Conservation (phyloP, 2,113 vertebrate species). For the Delphinus delphis region DNA sequence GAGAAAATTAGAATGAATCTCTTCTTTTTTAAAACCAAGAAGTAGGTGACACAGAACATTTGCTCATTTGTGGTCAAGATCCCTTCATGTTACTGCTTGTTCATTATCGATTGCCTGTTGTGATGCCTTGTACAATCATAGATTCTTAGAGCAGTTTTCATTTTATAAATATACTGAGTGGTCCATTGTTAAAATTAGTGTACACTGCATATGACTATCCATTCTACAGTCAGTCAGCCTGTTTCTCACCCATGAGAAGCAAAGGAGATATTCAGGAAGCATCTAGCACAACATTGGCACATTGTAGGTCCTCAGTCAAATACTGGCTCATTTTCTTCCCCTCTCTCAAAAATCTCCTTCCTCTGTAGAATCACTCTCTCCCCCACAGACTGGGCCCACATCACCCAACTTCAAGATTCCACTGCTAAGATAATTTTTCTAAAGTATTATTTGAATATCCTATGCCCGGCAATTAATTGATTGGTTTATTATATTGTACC, state of each 20-base stretch:
- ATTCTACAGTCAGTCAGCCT: not conserved
- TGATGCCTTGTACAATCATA: not conserved
- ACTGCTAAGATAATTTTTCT: not conserved
- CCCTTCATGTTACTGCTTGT: not conserved
- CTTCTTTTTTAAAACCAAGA: not conserved
- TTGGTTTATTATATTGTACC: not conserved
- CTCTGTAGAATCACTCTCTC: not conserved
- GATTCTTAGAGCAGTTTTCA: constrained; percentile 5
- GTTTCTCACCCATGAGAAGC: not conserved
- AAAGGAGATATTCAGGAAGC: not conserved
- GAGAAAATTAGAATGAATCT: not conserved
- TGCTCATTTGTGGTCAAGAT: not conserved
- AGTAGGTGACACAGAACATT: not conserved
- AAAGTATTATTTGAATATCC: not conserved
- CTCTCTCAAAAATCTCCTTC: not conserved
- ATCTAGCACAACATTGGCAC: not conserved
- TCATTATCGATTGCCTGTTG: not conserved
- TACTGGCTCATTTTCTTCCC: not conserved
- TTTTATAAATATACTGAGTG: not conserved
- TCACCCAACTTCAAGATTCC: not conserved
- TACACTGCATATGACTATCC: not conserved
- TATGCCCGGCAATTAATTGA: not conserved
- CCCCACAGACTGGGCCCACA: not conserved
- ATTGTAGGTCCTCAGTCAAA: not conserved
- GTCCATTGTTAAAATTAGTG: not conserved